A percentile compares a stretch with the other conserved stretches of the same genome.
phyloP scores from a whole-genome alignment of 2,797 vertebrate species.

The Yasuhikotakia modesta region DNA sequence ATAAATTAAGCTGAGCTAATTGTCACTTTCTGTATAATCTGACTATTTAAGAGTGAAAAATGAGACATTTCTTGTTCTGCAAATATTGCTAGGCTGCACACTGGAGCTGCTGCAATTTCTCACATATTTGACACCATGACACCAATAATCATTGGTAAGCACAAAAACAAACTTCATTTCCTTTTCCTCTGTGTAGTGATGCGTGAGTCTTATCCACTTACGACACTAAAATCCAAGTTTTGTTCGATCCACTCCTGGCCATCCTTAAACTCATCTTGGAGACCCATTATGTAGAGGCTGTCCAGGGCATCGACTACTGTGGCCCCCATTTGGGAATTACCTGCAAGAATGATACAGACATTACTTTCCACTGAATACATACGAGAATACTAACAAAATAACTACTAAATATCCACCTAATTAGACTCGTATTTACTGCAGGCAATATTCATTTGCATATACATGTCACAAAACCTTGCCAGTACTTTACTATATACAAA shows the following conservation, averaged over 20 bases:
- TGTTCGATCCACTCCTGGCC: slow-evolving; percentile 96
- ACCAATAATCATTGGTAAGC: no score
- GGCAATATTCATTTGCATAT: not conserved
- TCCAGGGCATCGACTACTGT: slow-evolving; percentile 96
- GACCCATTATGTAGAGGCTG: slow-evolving; percentile 97
- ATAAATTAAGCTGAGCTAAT: no score
- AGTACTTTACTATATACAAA: not conserved
- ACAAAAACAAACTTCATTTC: no score
- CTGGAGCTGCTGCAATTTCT: no score
- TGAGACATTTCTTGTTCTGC: no score
- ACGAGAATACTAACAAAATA: not conserved
- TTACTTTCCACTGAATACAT: not conserved
- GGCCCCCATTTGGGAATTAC: slow-evolving; percentile 94
- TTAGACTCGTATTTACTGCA: not conserved
- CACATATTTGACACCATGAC: no score
- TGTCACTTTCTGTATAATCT: no score
- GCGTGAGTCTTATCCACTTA: slow-evolving; percentile 69
- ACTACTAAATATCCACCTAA: not conserved
- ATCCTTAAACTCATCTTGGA: slow-evolving; percentile 94
- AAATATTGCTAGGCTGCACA: no score
- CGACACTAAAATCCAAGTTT: slow-evolving; percentile 95
- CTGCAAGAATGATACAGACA: slow-evolving; percentile 66
- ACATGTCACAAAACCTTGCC: not conserved
- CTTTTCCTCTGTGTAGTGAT: not conserved
- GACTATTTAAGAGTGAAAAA: no score